A percentile compares a stretch with the other conserved stretches of the same genome.
Conservation (phyloP, 2,797 vertebrate genomes). For the Poliocrania exsul region DNA sequence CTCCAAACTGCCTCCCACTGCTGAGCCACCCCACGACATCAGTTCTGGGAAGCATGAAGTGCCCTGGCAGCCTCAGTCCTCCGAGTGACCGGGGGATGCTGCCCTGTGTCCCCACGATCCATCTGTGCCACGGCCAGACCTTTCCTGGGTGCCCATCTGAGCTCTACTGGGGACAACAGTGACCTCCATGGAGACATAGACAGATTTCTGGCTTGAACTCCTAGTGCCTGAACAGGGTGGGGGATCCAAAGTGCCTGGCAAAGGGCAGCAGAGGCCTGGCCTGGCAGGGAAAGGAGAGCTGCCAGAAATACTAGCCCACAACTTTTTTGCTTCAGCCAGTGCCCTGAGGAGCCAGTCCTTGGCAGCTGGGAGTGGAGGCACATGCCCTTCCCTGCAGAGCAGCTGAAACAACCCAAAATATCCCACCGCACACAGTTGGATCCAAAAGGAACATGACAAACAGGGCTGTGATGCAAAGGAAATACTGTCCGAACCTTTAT, state of each 20-base stretch:
- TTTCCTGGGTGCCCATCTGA: not conserved
- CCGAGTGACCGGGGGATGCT: not conserved
- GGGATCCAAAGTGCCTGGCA: not conserved
- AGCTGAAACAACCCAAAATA: constrained; percentile 40
- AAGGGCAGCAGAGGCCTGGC: not conserved
- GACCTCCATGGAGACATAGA: not conserved
- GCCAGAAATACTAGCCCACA: not conserved
- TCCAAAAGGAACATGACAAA: constrained; percentile 20
- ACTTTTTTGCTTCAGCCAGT: not conserved
- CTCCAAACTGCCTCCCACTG: not conserved
- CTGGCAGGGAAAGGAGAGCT: not conserved
- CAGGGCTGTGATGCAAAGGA: not conserved
- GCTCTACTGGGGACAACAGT: accelerated
- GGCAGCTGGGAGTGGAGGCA: not conserved
- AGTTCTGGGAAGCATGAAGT: not conserved
- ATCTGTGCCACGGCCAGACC: accelerated
- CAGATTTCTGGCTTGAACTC: not conserved
- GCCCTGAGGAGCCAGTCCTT: not conserved
- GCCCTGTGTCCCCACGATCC: accelerated
- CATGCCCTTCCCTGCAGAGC: not conserved
- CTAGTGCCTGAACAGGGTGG: not conserved
- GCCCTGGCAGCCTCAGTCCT: not conserved
- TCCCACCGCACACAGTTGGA: accelerated
- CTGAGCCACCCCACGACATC: not conserved
- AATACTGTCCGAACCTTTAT: constrained; percentile 39